Conservation (phyloP, 2,797 vertebrate genomes). For the Molossus molossus region DNA sequence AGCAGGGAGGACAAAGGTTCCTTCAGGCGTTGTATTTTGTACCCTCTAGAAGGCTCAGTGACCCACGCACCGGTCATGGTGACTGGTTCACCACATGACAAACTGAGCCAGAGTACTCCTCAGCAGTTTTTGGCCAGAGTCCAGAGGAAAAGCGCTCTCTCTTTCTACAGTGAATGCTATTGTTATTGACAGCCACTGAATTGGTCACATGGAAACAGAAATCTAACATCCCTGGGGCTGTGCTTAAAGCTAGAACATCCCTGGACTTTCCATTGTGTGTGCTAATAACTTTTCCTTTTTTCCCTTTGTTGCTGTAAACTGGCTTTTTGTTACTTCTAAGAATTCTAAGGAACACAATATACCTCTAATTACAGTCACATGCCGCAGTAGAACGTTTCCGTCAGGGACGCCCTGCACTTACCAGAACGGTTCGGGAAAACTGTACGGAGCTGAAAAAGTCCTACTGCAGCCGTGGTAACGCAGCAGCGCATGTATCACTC, state of each 20-base stretch:
- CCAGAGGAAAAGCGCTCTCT: neutral
- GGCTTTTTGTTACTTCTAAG: slow-evolving; percentile 36
- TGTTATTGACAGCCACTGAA: neutral
- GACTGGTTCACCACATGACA: slow-evolving; percentile 18
- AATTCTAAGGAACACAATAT: slow-evolving; percentile 46
- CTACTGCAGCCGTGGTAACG: neutral
- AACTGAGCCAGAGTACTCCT: neutral
- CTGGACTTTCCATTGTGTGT: neutral
- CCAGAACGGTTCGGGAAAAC: neutral
- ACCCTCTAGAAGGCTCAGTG: neutral
- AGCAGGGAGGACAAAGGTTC: neutral
- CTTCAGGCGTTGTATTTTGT: neutral
- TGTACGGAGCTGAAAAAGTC: neutral
- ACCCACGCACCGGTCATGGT: neutral
- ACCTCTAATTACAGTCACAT: neutral
- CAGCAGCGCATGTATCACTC: neutral
- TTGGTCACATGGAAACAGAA: neutral
- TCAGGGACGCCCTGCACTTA: neutral
- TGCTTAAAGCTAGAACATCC: slow-evolving; percentile 14
- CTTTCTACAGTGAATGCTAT: neutral
- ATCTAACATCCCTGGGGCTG: neutral
- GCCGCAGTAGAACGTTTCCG: neutral
- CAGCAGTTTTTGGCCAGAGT: neutral
- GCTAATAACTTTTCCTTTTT: slow-evolving; percentile 20
- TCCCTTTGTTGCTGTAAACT: neutral